Base-by-base conservation (phyloP, 1,140 invertebrate species). In the Heliconius hewitsoni region DNA sequence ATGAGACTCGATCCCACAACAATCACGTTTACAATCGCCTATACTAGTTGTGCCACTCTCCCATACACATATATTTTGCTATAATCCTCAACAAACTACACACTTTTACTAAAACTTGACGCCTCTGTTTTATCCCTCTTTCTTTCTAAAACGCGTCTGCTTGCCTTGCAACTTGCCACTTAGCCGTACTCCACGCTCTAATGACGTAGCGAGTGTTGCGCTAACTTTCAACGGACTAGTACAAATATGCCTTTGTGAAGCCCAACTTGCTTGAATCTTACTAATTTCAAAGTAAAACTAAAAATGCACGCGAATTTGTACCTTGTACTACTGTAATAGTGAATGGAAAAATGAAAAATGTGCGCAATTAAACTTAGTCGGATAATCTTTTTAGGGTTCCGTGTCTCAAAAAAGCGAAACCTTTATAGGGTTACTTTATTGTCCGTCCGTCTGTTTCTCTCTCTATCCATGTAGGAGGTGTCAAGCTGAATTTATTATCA, bases 221-320 rank as follows among this genome's bases (percentile, higher is more conserved):
- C 85, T 81, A 89, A 88, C 85, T 87, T 88, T 86, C 83, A 85
- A 88, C 76, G 71, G 76, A 73, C 84, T 85, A 79, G 80, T 82
- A 87, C 87, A 85, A 89, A 88, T 88, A 86, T 87, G 82, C 82
- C 84, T 88, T 87, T 88, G 84, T 87, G 71, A 34, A 72, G 57
- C 83, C 79, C 82, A 81, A 60, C 55, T 70, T 76, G 55, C 78
- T 81, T 78, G 57, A 73, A 80, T 73, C 57, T n/a, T 81, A 57
- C 77, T 80, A 82, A 79, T 79, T 81, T 77, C 83, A 84, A 79
- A 60, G 71, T 42, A 13, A 39, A 57, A 79, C 52, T 52, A 52
- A 19, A 52, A 13, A 13, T 11, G 13, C 57, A 79, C 71, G 78
- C 80, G 27, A 84, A 79, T 81, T 77, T 81, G 5, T 34, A 86